phyloP scores from a whole-genome alignment of 2,888 invertebrate species.

The Frankliniella intonsa region DNA sequence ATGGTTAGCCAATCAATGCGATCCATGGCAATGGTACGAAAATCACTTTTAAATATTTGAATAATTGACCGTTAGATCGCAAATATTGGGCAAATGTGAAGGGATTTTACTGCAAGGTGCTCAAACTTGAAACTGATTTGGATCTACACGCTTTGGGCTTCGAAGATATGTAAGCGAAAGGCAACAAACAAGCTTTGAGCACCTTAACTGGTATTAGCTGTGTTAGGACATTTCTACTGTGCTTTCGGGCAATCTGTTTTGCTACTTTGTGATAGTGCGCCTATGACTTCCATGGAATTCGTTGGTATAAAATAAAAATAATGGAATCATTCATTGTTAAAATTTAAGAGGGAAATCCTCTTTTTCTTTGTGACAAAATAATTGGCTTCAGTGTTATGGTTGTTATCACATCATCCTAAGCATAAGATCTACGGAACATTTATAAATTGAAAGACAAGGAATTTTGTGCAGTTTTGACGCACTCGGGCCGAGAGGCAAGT shows the following conservation, averaged over 20 bases:
- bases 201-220: not conserved
- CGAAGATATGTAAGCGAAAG: not conserved
- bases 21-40: not conserved
- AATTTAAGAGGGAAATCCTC: not conserved
- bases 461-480: no score
- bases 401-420: not conserved
- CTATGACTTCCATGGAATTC: not conserved
- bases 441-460: no score
- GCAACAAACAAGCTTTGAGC: not conserved
- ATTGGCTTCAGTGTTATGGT: not conserved
- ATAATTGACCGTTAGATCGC: not conserved
- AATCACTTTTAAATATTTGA: not conserved
- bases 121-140: not conserved
- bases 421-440: not conserved
- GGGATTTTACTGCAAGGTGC: not conserved
- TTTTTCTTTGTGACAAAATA: not conserved
- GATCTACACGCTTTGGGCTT: not conserved
- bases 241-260: not conserved
- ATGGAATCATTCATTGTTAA: not conserved
- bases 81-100: not conserved
- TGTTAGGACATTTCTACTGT: not conserved
- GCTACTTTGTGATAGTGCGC: not conserved
- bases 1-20: not conserved
- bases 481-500: no score
- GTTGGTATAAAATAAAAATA: not conserved